Base-by-base conservation (phyloP, 2,797 vertebrate species). In the Trichosurus vulpecula region DNA sequence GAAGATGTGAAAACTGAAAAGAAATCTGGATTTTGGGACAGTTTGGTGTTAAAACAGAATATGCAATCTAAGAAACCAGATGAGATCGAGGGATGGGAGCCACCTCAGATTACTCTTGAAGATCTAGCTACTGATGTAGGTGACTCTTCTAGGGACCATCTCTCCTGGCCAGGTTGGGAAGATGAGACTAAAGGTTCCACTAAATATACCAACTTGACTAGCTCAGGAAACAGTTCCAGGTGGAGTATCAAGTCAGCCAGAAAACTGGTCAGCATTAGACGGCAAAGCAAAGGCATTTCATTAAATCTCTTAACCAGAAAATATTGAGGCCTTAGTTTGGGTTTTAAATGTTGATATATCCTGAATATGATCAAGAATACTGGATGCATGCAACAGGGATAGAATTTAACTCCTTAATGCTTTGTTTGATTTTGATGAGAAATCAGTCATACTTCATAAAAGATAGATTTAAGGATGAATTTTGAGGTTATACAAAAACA, bases 171-270 rank as follows among this genome's bases (percentile, higher is more conserved):
- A n/a, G n/a, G n/a, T n/a, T n/a, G n/a, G n/a, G n/a, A n/a, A n/a
- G n/a, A n/a, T n/a, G n/a, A n/a, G n/a, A n/a, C n/a, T n/a, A n/a
- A n/a, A n/a, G n/a, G n/a, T 97, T 99, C 99, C 29, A 99, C 99
- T 66, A 99, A 99, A 95, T 99, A 99, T 54, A 99, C 99, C 94
- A 99, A 99, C 98, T 99, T 99, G 98, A 98, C 99, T 9, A 99
- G 99, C 98, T 99, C 99, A 74, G 99, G 98, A 92, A 99, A 99
- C 97, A 95, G 99, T 98, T 98, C 99, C 97, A 98, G 98, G 98
- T 99, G 99, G 99, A 99, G 99, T 30, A 99, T 99, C 93, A 99
- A 99, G 47, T 99, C 99, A 31, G 99, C 99, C 13, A 99, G 99
- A 94, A 99, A 99, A 98, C 98, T 99, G 98, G 99, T 99, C 0